A percentile compares a stretch with the other conserved stretches of the same genome.
phyloP scores from a whole-genome alignment of 2,113 vertebrate genomes.

The Antennarius striatus region DNA sequence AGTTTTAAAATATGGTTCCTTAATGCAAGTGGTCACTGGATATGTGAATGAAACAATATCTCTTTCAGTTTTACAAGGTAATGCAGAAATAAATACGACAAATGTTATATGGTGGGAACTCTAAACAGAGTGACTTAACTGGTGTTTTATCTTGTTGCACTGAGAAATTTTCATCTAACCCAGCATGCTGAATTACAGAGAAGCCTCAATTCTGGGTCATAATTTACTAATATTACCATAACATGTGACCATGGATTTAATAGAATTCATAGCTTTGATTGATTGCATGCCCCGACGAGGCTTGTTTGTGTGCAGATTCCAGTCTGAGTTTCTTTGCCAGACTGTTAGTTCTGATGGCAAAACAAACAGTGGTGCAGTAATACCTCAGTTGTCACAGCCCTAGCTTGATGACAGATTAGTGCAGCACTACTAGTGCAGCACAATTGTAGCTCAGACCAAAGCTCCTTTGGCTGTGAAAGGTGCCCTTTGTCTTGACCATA shows the following conservation, averaged over 20 bases:
- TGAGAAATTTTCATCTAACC: constrained; percentile 12
- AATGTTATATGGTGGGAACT: constrained; percentile 8
- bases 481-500: constrained; percentile 66
- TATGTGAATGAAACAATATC: background rate
- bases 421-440: constrained; percentile 50
- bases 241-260: constrained; percentile 38
- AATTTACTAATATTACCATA: constrained; percentile 1
- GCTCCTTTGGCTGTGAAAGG: constrained; percentile 59
- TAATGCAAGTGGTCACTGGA: background rate
- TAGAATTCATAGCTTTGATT: constrained; percentile 39
- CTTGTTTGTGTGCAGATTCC: constrained; percentile 3
- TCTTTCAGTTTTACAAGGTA: constrained; percentile 18
- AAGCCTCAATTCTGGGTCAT: constrained; percentile 23
- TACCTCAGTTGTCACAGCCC: constrained; percentile 73
- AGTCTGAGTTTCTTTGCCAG: constrained; percentile 45
- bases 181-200: constrained; percentile 16
- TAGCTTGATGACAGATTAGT: constrained; percentile 76
- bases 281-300: constrained; percentile 35
- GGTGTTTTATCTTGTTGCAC: background rate
- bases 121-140: constrained; percentile 3
- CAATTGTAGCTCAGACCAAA: constrained; percentile 53
- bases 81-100: constrained; percentile 19
- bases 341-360: constrained; percentile 69
- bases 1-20: constrained; percentile 10
- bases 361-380: constrained; percentile 76